Evolutionary conservation across 2,113 vertebrate genomes (phyloP).

Genomic region (Gymnobelideus leadbeateri): DNA sequence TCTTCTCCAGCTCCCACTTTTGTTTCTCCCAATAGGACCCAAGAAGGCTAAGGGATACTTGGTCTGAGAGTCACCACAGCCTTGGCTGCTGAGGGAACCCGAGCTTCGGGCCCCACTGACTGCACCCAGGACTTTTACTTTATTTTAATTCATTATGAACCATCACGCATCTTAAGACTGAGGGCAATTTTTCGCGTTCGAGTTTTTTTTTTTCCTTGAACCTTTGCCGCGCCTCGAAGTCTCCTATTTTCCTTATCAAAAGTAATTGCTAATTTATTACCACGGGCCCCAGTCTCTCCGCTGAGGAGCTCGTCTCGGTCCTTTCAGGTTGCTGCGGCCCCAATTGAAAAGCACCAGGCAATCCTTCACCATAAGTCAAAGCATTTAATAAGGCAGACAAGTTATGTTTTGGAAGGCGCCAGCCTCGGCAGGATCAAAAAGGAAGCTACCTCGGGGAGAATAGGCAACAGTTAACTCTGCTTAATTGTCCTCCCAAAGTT

Average conservation of each 20-base stretch:
- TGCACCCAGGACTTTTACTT: neutral
- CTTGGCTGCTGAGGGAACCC: neutral
- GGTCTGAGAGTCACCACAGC: neutral
- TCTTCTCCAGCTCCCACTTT: neutral
- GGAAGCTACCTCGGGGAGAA: constrained; percentile 89
- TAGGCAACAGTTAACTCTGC: constrained; percentile 87
- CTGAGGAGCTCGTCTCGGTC: constrained; percentile 80
- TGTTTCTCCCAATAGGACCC: neutral
- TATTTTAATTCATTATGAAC: neutral
- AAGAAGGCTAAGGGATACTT: neutral
- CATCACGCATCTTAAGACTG: neutral
- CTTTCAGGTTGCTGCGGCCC: constrained; percentile 84
- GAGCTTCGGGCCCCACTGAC: neutral
- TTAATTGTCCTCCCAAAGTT: constrained; percentile 88
- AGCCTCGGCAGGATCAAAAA: constrained; percentile 89
- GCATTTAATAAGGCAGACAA: constrained; percentile 91
- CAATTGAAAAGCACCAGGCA: constrained; percentile 86
- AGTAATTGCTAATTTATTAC: constrained; percentile 47
- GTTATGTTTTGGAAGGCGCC: constrained; percentile 90
- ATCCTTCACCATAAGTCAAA: constrained; percentile 86
- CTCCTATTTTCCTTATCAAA: neutral
- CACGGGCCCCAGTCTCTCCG: neutral
- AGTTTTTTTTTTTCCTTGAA: neutral
- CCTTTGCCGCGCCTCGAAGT: neutral
- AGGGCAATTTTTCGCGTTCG: neutral